Base-by-base conservation (phyloP, 2,888 invertebrate genomes). In the Gasteruption jaculator region DNA sequence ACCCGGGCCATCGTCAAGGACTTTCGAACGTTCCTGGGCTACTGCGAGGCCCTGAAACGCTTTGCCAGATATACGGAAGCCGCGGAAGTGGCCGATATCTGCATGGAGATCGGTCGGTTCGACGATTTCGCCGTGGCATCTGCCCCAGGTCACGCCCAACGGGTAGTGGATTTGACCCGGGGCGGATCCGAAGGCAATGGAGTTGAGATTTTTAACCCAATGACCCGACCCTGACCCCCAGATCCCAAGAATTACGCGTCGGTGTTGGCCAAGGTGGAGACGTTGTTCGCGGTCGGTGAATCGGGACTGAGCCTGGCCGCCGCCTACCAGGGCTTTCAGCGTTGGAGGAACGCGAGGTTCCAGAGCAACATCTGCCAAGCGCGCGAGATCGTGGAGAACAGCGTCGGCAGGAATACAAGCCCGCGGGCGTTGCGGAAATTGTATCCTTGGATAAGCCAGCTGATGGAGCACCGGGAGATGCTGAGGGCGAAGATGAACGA, bases 301-400 rank as follows among this genome's bases (percentile, higher is more conserved):
- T 65, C 64, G 38, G 56, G 52, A n/a, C 46, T 43, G 36, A 62
- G 66, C 32, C 48, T 67, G 39, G 49, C 61, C 19, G 53, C 63
- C 36, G 65, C 67, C 5, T 48, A 68, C 32, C 56, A 50, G 15
- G 66, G 64, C 10, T 46, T 46, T 24, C 47, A 32, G 27, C 43
- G 48, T 4, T 53, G 44, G 12, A 48, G 40, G 19, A 48, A 40
- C 21, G n/a, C 41, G 18, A 57, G 54, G 11, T 65, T 63, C 31
- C 54, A 54, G 33, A 50, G 53, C 32, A 57, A 54, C 2, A 53
- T 67, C 10, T 54, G 50, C 20, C 57, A 60, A 31, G 61, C 55
- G 2, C 60, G 55, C 38, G 62, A 63, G 48, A 61, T 63, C 2
- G 48, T 67, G 35, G 61, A 67, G 46, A 57, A 65, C 46, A 66